Evolutionary conservation across 2,888 invertebrate genomes (phyloP).

Genomic region (Troides helena): DNA sequence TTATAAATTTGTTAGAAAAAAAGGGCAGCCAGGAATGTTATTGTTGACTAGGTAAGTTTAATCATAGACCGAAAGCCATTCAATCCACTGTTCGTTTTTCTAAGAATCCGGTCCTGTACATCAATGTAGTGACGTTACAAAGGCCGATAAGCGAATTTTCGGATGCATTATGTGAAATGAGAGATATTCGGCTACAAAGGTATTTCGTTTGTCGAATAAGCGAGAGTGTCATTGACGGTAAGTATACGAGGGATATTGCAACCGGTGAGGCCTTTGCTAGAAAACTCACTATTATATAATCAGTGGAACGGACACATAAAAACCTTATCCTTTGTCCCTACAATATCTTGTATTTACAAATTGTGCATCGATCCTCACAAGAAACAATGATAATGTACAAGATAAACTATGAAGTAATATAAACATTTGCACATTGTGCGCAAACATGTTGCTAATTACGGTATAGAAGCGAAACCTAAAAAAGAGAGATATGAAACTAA

Average conservation of each 20-base stretch:
- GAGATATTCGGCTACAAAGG: conserved; percentile 22
- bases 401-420: conserved; percentile 7
- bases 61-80: background rate
- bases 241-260: background rate
- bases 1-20: background rate
- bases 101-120: conserved; percentile 18
- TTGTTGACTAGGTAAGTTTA: conserved; percentile 6
- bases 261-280: conserved; percentile 6
- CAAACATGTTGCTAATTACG: conserved; percentile 26
- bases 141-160: conserved; percentile 14
- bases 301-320: background rate
- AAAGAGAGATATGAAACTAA: conserved; percentile 27
- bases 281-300: background rate
- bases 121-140: conserved; percentile 16
- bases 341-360: background rate
- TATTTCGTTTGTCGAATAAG: conserved; percentile 9
- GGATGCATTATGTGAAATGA: conserved; percentile 26
- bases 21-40: conserved; percentile 11
- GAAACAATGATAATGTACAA: background rate
- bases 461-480: conserved; percentile 22
- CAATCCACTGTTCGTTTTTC: conserved; percentile 5
- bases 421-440: conserved; percentile 27
- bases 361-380: background rate
- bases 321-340: background rate
- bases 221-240: conserved; percentile 11